Conservation (phyloP, 2,797 vertebrate species). For the Anabas testudineus region DNA sequence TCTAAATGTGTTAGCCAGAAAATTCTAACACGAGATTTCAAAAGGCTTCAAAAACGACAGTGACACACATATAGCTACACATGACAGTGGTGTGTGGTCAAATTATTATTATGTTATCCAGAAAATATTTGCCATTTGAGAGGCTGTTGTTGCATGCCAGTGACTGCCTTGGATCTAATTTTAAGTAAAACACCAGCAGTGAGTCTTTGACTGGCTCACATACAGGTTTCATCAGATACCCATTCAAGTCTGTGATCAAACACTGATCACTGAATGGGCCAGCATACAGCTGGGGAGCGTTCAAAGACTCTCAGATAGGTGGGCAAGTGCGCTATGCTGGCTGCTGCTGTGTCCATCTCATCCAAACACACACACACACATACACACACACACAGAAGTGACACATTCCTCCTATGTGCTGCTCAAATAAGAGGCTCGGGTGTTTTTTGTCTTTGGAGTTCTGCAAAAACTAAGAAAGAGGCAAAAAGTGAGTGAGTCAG, state of each 20-base stretch:
- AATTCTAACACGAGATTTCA: too few species aligned
- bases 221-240: conserved; percentile 59
- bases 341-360: conserved; percentile 43
- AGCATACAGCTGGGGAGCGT: conserved; percentile 71
- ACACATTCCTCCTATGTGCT: conserved; percentile 73
- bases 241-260: conserved; percentile 66
- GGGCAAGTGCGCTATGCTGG: conserved; percentile 61
- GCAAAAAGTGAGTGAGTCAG: conserved; percentile 63
- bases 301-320: conserved; percentile 68
- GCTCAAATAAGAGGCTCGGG: conserved; percentile 71
- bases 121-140: background rate
- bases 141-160: conserved; percentile 4
- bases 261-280: conserved; percentile 72
- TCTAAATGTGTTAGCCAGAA: too few species aligned
- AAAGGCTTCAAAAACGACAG: too few species aligned
- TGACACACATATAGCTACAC: too few species aligned
- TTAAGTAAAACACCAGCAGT: background rate
- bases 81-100: too few species aligned
- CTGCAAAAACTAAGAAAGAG: conserved; percentile 61
- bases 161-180: background rate
- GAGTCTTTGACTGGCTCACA: conserved; percentile 18
- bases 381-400: conserved; percentile 48
- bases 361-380: conserved; percentile 10
- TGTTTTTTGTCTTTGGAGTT: conserved; percentile 73
- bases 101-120: background rate